phyloP scores from a whole-genome alignment of 2,888 invertebrate species.

The Aspidapion aeneum region DNA sequence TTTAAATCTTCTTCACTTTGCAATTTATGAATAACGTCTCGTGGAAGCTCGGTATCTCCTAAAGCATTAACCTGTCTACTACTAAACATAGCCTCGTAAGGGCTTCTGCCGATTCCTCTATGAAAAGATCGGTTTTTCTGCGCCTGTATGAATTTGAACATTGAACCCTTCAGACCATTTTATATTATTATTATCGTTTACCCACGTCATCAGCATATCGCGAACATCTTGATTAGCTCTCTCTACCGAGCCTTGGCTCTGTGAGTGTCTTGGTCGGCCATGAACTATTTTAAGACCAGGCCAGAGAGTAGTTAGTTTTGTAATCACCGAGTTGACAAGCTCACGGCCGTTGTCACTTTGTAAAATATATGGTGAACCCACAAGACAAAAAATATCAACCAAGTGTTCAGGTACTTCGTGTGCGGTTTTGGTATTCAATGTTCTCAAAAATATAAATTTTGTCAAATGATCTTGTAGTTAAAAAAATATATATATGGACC shows the following conservation, averaged over 20 bases:
- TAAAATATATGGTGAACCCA: constrained; percentile 40
- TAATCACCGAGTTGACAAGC: constrained; percentile 33
- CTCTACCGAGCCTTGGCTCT: constrained; percentile 11
- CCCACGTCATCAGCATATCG: constrained; percentile 32
- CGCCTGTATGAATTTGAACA: constrained; percentile 8
- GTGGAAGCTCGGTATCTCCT: constrained; percentile 7
- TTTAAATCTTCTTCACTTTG: constrained; percentile 6
- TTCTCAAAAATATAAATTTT: constrained; percentile 39
- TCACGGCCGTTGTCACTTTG: constrained; percentile 39
- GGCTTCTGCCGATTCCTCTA: constrained; percentile 11
- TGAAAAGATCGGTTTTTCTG: constrained; percentile 14
- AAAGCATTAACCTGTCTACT: constrained; percentile 5
- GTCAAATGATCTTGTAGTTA: constrained; percentile 41
- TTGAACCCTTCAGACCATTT: constrained; percentile 11
- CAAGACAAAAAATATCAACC: constrained; percentile 38
- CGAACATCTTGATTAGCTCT: constrained; percentile 8
- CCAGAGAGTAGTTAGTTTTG: constrained; percentile 30
- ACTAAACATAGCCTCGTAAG: constrained; percentile 18
- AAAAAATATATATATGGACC: constrained; percentile 38
- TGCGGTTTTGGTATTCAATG: constrained; percentile 38
- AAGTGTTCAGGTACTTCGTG: constrained; percentile 35
- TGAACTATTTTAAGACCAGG: constrained; percentile 36
- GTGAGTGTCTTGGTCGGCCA: constrained; percentile 13
- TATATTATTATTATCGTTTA: constrained; percentile 5
- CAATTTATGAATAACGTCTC: not conserved